Evolutionary conservation across 2,888 invertebrate genomes (phyloP).

Genomic region (Anoplius nigerrimus): DNA sequence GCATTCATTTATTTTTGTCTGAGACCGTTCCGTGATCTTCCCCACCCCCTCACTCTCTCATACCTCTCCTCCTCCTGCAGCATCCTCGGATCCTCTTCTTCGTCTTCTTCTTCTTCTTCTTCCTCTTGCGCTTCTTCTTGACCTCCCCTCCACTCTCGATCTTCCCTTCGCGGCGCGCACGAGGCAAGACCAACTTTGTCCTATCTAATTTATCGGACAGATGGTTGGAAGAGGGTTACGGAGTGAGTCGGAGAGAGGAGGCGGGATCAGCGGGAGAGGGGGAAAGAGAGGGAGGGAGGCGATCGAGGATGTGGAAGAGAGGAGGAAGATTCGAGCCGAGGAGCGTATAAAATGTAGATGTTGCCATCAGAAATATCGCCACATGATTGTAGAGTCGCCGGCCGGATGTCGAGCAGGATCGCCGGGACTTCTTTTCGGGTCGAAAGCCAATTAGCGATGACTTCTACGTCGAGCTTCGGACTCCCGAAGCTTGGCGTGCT

Average conservation of each 20-base stretch:
- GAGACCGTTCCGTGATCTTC: conserved; percentile 28
- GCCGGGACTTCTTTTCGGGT: conserved; percentile 21
- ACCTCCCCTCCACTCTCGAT: not conserved
- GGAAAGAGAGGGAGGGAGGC: not conserved
- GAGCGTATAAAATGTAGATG: conserved; percentile 49
- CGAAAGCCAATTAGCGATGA: conserved; percentile 42
- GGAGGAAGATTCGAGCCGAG: conserved; percentile 27
- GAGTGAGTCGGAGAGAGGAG: not conserved
- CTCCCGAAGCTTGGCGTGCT: not conserved
- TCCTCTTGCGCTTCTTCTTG: conserved; percentile 19
- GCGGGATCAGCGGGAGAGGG: no score
- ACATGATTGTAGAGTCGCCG: conserved; percentile 36
- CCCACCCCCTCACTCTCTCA: no score
- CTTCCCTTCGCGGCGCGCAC: no score
- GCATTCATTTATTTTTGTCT: conserved; percentile 63
- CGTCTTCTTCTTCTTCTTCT: conserved; percentile 16
- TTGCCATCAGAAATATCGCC: conserved; percentile 50
- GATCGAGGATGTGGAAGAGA: not conserved
- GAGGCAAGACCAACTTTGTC: conserved; percentile 30
- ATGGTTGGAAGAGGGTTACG: conserved; percentile 25
- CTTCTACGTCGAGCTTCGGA: conserved; percentile 1
- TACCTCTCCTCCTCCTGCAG: conserved; percentile 14
- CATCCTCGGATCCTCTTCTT: conserved; percentile 4
- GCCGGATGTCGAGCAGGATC: not conserved
- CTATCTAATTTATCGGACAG: conserved; percentile 50